phyloP scores from a whole-genome alignment of 1,140 invertebrate species.

The Drosophila repleta region DNA sequence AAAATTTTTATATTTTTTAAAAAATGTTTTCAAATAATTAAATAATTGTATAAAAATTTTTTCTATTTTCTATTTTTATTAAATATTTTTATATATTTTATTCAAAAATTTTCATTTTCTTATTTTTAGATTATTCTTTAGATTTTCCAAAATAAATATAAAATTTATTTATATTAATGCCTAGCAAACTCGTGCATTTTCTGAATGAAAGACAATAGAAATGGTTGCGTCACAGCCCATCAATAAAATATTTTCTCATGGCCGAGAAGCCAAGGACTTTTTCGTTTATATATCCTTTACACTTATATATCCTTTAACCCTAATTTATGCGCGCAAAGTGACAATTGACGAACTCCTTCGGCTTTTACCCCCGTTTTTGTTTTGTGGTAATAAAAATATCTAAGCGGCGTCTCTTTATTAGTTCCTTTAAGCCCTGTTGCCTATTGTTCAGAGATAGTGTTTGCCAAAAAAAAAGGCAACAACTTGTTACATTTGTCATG shows the following conservation, averaged over 20 bases:
- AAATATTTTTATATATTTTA: too few species aligned
- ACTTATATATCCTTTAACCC: slow-evolving; percentile 66
- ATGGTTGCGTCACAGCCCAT: slow-evolving; percentile 65
- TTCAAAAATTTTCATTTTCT: too few species aligned
- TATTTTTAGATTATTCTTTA: too few species aligned
- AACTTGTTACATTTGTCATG: slow-evolving; percentile 83
- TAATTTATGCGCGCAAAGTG: slow-evolving; percentile 79
- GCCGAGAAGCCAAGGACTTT: slow-evolving; percentile 13
- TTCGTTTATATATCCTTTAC: neutral
- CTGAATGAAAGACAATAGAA: slow-evolving; percentile 2
- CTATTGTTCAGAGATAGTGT: slow-evolving; percentile 29
- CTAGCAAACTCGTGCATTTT: neutral
- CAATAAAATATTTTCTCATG: slow-evolving; percentile 80
- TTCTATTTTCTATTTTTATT: too few species aligned
- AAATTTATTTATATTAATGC: slow-evolving; percentile 2
- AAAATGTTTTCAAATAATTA: too few species aligned
- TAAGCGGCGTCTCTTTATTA: slow-evolving; percentile 81
- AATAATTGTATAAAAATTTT: too few species aligned
- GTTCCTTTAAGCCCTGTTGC: slow-evolving; percentile 57
- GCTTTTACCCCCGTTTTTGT: slow-evolving; percentile 26
- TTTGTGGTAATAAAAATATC: slow-evolving; percentile 79
- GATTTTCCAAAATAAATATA: neutral
- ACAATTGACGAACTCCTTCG: slow-evolving; percentile 76
- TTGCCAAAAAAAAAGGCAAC: slow-evolving; percentile 65
- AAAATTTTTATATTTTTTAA: too few species aligned